Conservation (phyloP, 2,888 invertebrate genomes). For the Apocheima hispidaria region DNA sequence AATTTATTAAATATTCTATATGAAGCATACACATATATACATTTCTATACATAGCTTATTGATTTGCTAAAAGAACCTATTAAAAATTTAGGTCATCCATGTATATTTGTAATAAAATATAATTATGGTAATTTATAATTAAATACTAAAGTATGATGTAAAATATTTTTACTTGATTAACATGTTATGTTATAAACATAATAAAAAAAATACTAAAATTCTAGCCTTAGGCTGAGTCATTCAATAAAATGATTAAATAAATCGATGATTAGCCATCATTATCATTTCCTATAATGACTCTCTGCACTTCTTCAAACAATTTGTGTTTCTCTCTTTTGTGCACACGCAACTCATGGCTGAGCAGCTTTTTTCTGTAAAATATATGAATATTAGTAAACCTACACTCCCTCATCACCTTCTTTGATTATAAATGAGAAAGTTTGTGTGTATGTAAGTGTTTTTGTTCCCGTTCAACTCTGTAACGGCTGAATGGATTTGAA, state of each 20-base stretch:
- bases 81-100: not conserved
- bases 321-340: slow-evolving; percentile 46
- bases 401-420: too few species aligned
- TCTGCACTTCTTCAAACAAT: slow-evolving; percentile 41
- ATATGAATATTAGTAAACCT: not conserved
- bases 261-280: slow-evolving; percentile 19
- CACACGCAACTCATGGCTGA: slow-evolving; percentile 41
- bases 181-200: not conserved
- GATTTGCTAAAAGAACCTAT: not conserved
- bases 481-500: too few species aligned
- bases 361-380: slow-evolving; percentile 41
- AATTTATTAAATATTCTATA: too few species aligned
- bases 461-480: too few species aligned
- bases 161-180: not conserved
- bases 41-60: too few species aligned
- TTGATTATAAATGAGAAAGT: too few species aligned
- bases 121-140: not conserved
- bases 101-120: not conserved
- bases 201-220: not conserved
- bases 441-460: too few species aligned
- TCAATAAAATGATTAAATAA: slow-evolving; percentile 2
- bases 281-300: slow-evolving; percentile 40
- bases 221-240: not conserved
- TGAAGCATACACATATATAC: too few species aligned
- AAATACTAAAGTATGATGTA: not conserved